Conservation (phyloP, 2,888 invertebrate genomes). For the Amiota minor region DNA sequence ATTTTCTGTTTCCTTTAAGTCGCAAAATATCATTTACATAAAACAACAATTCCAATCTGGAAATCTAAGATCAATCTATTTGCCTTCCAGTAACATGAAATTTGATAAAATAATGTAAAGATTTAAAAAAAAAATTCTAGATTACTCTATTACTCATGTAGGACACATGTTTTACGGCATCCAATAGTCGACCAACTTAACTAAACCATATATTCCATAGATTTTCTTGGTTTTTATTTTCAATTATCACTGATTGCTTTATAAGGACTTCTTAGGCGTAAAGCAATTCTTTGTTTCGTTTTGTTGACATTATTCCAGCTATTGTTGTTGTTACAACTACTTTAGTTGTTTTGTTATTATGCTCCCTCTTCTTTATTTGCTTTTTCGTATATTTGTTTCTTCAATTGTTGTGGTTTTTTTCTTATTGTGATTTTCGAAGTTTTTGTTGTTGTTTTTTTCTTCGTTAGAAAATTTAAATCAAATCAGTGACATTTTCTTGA, state of each 20-base stretch:
- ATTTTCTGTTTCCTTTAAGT: no score
- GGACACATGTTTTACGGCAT: no score
- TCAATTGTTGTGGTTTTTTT: background rate
- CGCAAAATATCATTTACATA: no score
- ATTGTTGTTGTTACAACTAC: constrained; percentile 26
- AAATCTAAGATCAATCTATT: no score
- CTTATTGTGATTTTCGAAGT: background rate
- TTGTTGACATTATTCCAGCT: constrained; percentile 25
- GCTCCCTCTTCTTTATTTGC: background rate
- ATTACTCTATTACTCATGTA: no score
- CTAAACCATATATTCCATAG: background rate
- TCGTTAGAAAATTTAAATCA: constrained; percentile 61
- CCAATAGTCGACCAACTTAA: no score
- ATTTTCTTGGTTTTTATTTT: constrained; percentile 14
- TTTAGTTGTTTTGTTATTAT: background rate
- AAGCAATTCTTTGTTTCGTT: background rate
- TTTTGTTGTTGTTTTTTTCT: constrained; percentile 41
- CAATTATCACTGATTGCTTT: constrained; percentile 50
- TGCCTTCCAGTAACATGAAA: no score
- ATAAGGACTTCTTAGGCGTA: constrained; percentile 40
- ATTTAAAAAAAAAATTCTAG: no score
- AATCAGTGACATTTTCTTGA: constrained; percentile 65
- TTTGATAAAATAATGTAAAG: no score
- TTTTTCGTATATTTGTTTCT: background rate
- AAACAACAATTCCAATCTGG: no score